Evolutionary conservation across 2,888 invertebrate species (phyloP), one percentile per base, ranked within the genome.

Genomic region (Cataglyphis cursor): DNA sequence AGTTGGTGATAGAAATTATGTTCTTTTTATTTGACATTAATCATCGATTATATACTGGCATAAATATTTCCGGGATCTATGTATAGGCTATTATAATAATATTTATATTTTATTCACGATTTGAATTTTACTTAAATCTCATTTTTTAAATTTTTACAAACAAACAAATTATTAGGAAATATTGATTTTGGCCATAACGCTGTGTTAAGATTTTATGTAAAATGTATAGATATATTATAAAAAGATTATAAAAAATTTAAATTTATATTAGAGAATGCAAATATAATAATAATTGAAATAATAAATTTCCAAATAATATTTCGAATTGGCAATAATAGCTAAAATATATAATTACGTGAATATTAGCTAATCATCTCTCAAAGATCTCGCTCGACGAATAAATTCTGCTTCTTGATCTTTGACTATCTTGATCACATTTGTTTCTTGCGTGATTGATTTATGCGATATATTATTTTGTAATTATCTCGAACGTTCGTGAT

Each of bases 391-490:
- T 64, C 24, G 10, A 18, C 48, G 12, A 65, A 38, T 15, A 76
- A 68, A 68, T 68, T 68, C n/a, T 38, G 38, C 66, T 76, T 54
- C 68, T 68, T 76, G 76, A 76, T 66, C 76, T 38, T 54, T 68
- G 51, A 28, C 38, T 24, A 51, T 75, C 54, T 76, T 54, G 76
- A 76, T 76, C 75, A 76, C 75, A 38, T 76, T 76, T 76, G 38
- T 68, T 68, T 68, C 54, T 76, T 41, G 38, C 54, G n/a, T 48
- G 68, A 76, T 76, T 76, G 54, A 68, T 76, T 76, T 76, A 54
- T 66, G 75, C 51, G 66, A 75, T 38, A n/a, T 48, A 31, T 8
- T 38, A 18, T 21, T n/a, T 54, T 9, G 35, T 35, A 51, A 68
- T 48, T 66, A 38, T 38, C 38, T 8, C 18, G 24, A 64, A 31